Evolutionary conservation across 37 sponge, comb jelly and placozoan genomes (phyloP), one percentile per base, ranked within the genome.

Genomic region (Beroe ovata): DNA sequence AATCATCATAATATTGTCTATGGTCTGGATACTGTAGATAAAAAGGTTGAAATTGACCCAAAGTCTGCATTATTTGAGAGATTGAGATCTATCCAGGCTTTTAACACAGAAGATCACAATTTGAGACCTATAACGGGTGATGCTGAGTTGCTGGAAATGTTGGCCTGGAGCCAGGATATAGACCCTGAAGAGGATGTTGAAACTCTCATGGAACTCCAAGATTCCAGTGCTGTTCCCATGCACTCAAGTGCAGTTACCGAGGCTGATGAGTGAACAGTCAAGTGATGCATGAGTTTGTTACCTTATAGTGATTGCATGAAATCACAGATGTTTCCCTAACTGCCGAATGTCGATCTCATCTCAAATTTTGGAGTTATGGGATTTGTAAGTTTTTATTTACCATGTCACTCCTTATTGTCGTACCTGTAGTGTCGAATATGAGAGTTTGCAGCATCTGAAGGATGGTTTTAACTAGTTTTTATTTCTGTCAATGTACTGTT

Each of bases 161-260:
- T 77, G 47, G 84, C 84, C 0, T 77, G 84, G 84, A 77, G 29
- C 47, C 84, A 77, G 54, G 84, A 35, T 4, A 77, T 77, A 14
- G 84, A 77, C 8, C 84, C 84, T 39, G 84, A 77, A 54, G 84
- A 77, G 54, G 84, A 77, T 41, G 84, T 77, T 1, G 84, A 77
- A 26, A 54, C 84, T 22, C 84, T 77, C 26, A 77, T 77, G 84
- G 84, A 77, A 28, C 84, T 77, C 28, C 84, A 77, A 40, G 33
- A 77, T 77, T 54, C 84, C 4, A 42, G 54, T 25, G 22, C 14
- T 32, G 84, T 77, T 18, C 84, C 84, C 26, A 30, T 36, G 3
- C 84, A 77, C 21, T 77, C 84, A 23, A 77, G 84, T 77, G 84
- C 47, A 18, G 38, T 77, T 35, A 77, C 84, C 8, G 84, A 77